Base-by-base conservation (phyloP, 1,140 invertebrate species). In the Diuraphis noxia region DNA sequence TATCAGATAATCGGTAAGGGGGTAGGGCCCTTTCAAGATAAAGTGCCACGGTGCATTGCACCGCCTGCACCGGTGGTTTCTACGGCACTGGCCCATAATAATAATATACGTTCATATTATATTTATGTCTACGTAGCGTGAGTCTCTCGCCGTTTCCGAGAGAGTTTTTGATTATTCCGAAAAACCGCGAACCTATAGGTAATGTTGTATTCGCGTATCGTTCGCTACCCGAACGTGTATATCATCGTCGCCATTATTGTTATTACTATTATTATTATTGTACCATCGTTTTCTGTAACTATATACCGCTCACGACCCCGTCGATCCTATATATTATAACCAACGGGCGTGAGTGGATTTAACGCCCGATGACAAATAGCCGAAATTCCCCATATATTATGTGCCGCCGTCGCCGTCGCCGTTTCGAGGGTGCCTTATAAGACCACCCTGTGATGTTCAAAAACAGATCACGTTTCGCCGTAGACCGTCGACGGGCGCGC, bases 381-480 rank as follows among this genome's bases (percentile, higher is more conserved):
- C n/a, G 43, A 90, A 63, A n/a, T 40, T 43, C 10, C 63, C 77
- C 40, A 43, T 72, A n/a, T 72, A 72, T 72, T 72, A 72, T 72
- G 30, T 72, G 13, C 56, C 25, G 23, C n/a, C 38, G 30, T n/a
- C 41, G n/a, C 9, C 23, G 23, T 19, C 25, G 30, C 21, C n/a
- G 72, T 21, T 40, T 90, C 41, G 88, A 36, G 34, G 88, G 40
- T 79, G 72, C 43, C 10, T 77, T 77, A n/a, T n/a, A 72, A 63
- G 52, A 40, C 49, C 23, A 38, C 56, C 52, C 38, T 17, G 40
- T 25, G 13, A 89, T 46, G 63, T 90, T 79, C 88, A 90, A 90
- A 90, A 90, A 79, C 88, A 90, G 63, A 90, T 90, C 88, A 90
- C 88, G 88, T 90, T 90, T 77, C 63, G 23, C 72, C 41, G n/a